A percentile compares a stretch with the other conserved stretches of the same genome.
Evolutionary conservation across 2,888 invertebrate species (phyloP).

Genomic region (Nycteola revayana): DNA sequence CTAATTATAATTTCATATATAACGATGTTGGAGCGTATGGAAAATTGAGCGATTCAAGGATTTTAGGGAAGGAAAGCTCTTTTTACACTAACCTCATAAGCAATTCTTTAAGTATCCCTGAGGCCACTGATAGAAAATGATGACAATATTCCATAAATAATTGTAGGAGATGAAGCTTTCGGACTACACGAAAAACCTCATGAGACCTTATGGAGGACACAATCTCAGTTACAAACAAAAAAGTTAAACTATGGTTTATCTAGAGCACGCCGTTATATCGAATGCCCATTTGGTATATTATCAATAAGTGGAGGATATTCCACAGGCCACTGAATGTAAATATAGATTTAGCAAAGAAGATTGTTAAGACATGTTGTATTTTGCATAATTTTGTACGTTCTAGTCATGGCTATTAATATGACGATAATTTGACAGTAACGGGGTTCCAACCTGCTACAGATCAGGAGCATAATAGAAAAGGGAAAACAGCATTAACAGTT

Average conservation of each 20-base stretch:
- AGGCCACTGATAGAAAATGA: conserved; percentile 12
- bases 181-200: conserved; percentile 6
- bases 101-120: conserved; percentile 12
- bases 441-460: conserved; percentile 8
- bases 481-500: conserved; percentile 9
- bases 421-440: conserved; percentile 10
- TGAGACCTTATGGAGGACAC: conserved; percentile 6
- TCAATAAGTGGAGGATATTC: conserved; percentile 4
- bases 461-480: conserved; percentile 6
- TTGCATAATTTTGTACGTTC: conserved; percentile 8
- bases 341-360: conserved; percentile 1
- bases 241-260: conserved; percentile 7
- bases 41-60: conserved; percentile 12
- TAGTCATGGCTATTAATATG: conserved; percentile 12
- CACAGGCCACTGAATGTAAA: conserved; percentile 3
- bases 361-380: conserved; percentile 2
- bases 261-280: conserved; percentile 6
- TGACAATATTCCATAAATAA: conserved; percentile 6
- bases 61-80: conserved; percentile 15
- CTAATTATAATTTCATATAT: conserved; percentile 13
- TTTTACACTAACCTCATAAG: conserved; percentile 14
- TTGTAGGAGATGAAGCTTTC: conserved; percentile 12
- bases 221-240: conserved; percentile 8
- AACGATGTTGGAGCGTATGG: conserved; percentile 10
- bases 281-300: conserved; percentile 3